phyloP scores from a whole-genome alignment of 2,888 invertebrate genomes.

The Acleris laterana region DNA sequence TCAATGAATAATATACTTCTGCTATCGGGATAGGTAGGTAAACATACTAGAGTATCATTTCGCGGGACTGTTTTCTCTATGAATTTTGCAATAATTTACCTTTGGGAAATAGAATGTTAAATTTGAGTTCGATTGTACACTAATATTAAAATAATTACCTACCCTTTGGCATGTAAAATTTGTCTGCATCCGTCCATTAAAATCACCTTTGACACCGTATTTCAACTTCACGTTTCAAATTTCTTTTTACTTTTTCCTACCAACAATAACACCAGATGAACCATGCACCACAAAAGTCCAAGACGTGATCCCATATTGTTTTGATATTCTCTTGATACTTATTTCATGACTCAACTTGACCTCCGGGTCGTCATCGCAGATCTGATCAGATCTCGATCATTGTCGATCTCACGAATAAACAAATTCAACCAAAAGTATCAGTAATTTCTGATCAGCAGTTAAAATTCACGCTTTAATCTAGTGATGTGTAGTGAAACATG shows the following conservation, averaged over 20 bases:
- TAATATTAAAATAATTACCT: no score
- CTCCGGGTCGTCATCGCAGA: constrained; percentile 61
- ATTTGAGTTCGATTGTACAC: no score
- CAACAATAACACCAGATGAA: constrained; percentile 38
- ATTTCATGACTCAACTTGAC: constrained; percentile 71
- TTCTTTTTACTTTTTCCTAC: neutral
- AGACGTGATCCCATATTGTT: constrained; percentile 54
- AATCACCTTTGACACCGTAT: constrained; percentile 27
- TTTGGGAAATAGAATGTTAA: no score
- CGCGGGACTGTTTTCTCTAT: no score
- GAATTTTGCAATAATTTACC: no score
- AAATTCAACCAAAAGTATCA: constrained; percentile 41
- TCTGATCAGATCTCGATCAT: constrained; percentile 66
- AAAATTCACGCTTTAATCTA: neutral
- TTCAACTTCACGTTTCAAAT: no score
- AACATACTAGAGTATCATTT: no score
- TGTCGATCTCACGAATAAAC: constrained; percentile 58
- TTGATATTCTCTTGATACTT: constrained; percentile 65
- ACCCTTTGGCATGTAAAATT: neutral
- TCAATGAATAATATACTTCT: no score
- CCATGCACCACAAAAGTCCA: constrained; percentile 33
- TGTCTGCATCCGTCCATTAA: constrained; percentile 14
- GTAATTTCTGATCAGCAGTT: constrained; percentile 28
- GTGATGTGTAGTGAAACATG: no score
- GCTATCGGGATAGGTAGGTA: no score